Base-by-base conservation (phyloP, 2,888 invertebrate species). In the Acrocyrtus sp. region DNA sequence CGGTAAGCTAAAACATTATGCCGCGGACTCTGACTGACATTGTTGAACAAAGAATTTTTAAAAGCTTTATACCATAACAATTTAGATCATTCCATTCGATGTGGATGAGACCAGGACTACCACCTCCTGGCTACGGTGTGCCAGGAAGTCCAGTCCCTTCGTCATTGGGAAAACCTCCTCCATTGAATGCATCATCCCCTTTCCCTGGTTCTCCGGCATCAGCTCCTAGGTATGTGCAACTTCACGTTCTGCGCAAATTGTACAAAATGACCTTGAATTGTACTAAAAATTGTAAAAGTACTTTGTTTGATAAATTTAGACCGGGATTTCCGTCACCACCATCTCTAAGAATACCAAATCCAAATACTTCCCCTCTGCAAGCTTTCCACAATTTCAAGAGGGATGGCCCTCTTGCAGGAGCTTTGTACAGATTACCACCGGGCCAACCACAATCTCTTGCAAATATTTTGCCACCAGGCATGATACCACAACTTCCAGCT, bases 311-410 rank as follows among this genome's bases (percentile, higher is more conserved):
- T 6, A 8, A 29, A n/a, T 24, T 3, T 34, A 76, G 78, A 27
- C 69, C 76, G 22, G 76, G 78, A 1, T 78, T 72, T 60, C 65
- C 78, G 0, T 74, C 75, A 15, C 75, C 78, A 41, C 78, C 78
- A 5, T 74, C 78, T 19, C 45, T 81, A 27, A 58, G 81, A 48
- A 79, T 80, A 56, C 80, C 81, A 45, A 78, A 78, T 60, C 81
- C 80, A 8, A 75, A 72, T 41, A 57, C 66, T 15, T 73, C 76
- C n/a, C 73, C 76, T 12, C 56, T 79, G 21, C 79, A 79, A 65
- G 74, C 79, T 56, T 80, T 80, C 68, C 80, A 79, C 17, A 78
- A 80, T 50, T 81, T 81, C 27, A 77, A 76, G 66, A 62, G 76
- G 6, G 79, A 77, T 17, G 51, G 41, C 29, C 72, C 72, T 22